Base-by-base conservation (phyloP, 2,888 invertebrate species). In the Drosophila niveifrons region DNA sequence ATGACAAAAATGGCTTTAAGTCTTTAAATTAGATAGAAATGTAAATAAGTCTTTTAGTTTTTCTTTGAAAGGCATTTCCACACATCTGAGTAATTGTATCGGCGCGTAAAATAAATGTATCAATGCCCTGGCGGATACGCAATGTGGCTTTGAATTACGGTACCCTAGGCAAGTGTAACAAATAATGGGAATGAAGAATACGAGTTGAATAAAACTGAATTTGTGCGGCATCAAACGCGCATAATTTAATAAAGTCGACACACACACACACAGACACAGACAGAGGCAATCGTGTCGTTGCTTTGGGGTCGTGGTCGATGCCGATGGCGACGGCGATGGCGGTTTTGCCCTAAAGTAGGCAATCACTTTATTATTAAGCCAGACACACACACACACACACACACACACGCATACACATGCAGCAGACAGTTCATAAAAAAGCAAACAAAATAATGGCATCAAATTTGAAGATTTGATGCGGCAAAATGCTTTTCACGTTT, bases 401-500 rank as follows among this genome's bases (percentile, higher is more conserved):
- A 53, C 28, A 44, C n/a, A 44, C 47, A 53, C 34, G 15, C 39
- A 46, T n/a, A 34, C n/a, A 39, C 29, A 41, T 43, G 41, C 29
- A 23, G 41, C 50, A 72, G 59, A 62, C 47, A 68, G 68, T 57
- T 79, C 70, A 75, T 83, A 81, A 72, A 80, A 77, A 77, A 65
- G 65, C 70, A 81, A 80, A 68, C 69, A 71, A 72, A 82, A 80
- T 80, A 86, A 81, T 81, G 71, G 80, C 80, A 73, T 85, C 78
- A 85, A 85, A 87, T 84, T 84, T 87, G 74, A 76, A 71, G 79
- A 83, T 86, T 81, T 78, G 76, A 73, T 82, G 78, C 86, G 78
- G 76, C 71, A 82, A 85, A 85, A 76, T 70, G 83, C 80, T 75
- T 76, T 83, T 81, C 72, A 86, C 72, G 64, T 77, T 77, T 66